Conservation (phyloP, 2,113 vertebrate species). For the Arizona elegans region DNA sequence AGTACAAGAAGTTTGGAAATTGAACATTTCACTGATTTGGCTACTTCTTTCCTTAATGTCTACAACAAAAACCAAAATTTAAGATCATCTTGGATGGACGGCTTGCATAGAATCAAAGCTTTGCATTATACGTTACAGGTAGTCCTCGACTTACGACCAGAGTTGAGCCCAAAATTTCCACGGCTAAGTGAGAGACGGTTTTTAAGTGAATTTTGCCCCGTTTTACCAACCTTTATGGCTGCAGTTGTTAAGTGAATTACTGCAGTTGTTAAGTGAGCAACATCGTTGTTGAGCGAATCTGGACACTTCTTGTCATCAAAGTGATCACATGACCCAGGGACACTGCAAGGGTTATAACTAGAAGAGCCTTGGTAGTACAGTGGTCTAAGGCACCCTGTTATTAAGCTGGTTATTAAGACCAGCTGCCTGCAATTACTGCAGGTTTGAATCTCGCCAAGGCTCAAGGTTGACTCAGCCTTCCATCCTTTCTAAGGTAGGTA, state of each 20-base stretch:
- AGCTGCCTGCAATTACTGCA: too few relatives aligned
- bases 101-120: neutral
- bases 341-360: neutral
- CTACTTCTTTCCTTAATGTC: neutral
- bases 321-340: neutral
- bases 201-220: neutral
- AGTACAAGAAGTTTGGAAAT: neutral
- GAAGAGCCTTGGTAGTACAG: too few relatives aligned
- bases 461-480: too few relatives aligned
- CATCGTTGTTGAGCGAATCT: neutral
- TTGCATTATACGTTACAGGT: neutral
- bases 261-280: neutral
- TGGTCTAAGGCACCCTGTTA: too few relatives aligned
- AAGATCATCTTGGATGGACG: neutral
- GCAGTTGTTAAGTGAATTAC: too few relatives aligned
- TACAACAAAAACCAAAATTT: neutral
- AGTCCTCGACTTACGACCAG: neutral
- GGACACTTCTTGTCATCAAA: neutral
- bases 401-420: too few relatives aligned
- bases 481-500: too few relatives aligned
- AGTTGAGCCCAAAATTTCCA: neutral
- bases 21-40: neutral
- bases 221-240: neutral
- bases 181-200: neutral
- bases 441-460: too few relatives aligned